These are phyloP conservation scores for Melanerpes formicivorus DNA, from an alignment of 2,113 vertebrate genomes.

Conservation along the genomic window DNA sequence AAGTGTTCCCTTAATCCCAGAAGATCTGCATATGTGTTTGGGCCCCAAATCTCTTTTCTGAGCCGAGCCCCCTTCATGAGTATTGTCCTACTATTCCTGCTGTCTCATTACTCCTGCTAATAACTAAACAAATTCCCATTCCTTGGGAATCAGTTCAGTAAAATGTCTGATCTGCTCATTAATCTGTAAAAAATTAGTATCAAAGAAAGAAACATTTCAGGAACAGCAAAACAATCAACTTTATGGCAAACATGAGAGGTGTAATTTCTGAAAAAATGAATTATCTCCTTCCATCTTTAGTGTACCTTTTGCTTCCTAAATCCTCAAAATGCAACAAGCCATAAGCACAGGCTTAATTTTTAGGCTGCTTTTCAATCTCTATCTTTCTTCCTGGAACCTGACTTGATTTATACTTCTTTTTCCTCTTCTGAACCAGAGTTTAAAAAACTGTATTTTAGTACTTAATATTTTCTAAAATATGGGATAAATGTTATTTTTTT, in stretches of 20 bases:
- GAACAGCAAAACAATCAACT: not conserved
- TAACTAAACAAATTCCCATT: not conserved
- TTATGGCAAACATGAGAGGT: not conserved
- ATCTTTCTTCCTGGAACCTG: not conserved
- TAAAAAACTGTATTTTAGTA: not conserved
- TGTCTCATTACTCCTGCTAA: not conserved
- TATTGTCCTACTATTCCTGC: too few relatives aligned
- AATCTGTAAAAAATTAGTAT: not conserved
- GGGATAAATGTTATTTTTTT: not conserved
- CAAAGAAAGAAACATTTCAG: not conserved
- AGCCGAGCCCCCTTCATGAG: not conserved
- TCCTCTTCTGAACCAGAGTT: not conserved
- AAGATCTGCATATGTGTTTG: not conserved
- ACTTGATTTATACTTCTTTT: not conserved
- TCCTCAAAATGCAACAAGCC: not conserved
- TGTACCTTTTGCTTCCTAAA: not conserved
- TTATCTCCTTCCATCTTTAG: not conserved
- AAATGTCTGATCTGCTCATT: not conserved
- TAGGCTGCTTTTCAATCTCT: not conserved
- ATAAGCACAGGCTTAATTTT: not conserved
- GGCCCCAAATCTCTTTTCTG: not conserved
- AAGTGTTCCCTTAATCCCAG: not conserved
- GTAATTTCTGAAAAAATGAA: constrained; percentile 1
- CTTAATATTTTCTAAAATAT: not conserved
- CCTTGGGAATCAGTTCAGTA: not conserved